phyloP scores from a whole-genome alignment of 2,113 vertebrate species.

The Poeciliopsis turrubarensis region DNA sequence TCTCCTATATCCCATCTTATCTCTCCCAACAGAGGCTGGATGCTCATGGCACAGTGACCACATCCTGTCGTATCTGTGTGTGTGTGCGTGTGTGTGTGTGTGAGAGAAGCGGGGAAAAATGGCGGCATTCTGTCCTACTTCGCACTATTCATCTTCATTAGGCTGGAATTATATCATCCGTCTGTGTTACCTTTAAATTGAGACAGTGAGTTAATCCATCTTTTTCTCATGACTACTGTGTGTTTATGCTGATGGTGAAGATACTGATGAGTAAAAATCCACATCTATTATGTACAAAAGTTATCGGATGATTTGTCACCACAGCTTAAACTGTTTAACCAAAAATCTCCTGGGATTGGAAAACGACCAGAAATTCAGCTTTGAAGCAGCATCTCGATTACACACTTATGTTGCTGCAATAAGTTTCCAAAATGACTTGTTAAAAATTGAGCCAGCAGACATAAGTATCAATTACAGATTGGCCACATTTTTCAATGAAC shows the following conservation, averaged over 20 bases:
- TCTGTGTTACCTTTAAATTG: slow-evolving; percentile 28
- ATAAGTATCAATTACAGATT: neutral
- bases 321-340: neutral
- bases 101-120: neutral
- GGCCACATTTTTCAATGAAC: too few relatives aligned
- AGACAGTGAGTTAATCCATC: slow-evolving; percentile 31
- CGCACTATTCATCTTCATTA: slow-evolving; percentile 47
- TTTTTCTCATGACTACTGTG: slow-evolving; percentile 11
- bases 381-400: neutral
- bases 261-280: neutral
- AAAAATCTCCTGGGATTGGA: neutral
- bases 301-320: neutral
- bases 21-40: slow-evolving; percentile 39
- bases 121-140: slow-evolving; percentile 2
- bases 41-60: slow-evolving; percentile 35
- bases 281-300: neutral
- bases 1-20: slow-evolving; percentile 61
- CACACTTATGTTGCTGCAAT: neutral
- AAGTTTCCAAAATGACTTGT: neutral
- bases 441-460: neutral
- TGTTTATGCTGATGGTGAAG: slow-evolving; percentile 1
- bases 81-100: slow-evolving; percentile 12
- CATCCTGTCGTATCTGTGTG: slow-evolving; percentile 45
- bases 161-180: slow-evolving; percentile 30
- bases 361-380: neutral